Evolutionary conservation across 2,888 invertebrate genomes (phyloP), one percentile per base, ranked within the genome.

Genomic region (Dolichopus griseipennis): DNA sequence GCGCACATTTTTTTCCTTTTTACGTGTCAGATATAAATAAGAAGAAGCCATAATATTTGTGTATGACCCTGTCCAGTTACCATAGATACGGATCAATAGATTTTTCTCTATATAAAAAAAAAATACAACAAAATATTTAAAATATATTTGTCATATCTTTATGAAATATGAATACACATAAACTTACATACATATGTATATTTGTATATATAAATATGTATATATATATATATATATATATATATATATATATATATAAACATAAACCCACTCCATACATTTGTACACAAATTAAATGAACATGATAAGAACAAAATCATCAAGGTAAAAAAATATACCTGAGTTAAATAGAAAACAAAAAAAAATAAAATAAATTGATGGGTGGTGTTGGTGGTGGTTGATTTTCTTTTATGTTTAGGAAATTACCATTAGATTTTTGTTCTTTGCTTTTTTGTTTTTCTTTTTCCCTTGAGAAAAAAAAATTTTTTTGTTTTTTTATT

Each of bases 71-170:
- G 68, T 68, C 66, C 68, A 64, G 72, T 72, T 68, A 66, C 69
- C 66, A 70, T 72, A 69, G 69, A 12, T 52, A 52, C 72, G 64
- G 69, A 72, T 72, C 72, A 72, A 72, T 72, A 72, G 71, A 71
- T 69, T 69, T 61, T 61, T 52, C 52, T 52, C 52, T 52, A 1
- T 52, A 52, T 52, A 52, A 2, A 52, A 15, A 52, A 15, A 4
- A 52, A 4, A 18, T 52, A 27, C 27, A 27, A 27, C 27, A 27
- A 2, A 27, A 27, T 27, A 27, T 27, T 4, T 27, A 27, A 27
- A 2, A 2, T 27, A 27, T 27, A 27, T 27, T 27, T 27, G 5
- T 27, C 27, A 27, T 27, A 27, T 27, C 27, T 27, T 27, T 27
- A 52, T 52, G 2, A 12, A 18, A 6, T 6, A 52, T 52, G 18